phyloP scores from a whole-genome alignment of 2,113 vertebrate species.

The Embiotoca jacksoni region DNA sequence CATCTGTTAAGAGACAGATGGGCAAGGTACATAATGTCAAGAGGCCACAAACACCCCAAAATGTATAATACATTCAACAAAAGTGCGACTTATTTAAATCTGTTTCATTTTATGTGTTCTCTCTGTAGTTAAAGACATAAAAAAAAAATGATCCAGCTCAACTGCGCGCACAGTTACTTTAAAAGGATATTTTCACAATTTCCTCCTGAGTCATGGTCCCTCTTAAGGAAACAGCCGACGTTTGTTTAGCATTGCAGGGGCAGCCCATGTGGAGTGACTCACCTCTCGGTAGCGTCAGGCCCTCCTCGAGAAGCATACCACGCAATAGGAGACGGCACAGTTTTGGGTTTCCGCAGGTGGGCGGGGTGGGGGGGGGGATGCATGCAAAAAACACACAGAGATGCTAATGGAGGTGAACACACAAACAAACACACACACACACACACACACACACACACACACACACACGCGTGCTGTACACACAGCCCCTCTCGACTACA shows the following conservation, averaged over 20 bases:
- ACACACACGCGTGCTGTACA: background rate
- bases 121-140: background rate
- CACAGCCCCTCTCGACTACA: conserved; percentile 37
- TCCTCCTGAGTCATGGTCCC: conserved; percentile 25
- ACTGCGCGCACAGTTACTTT: background rate
- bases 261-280: conserved; percentile 46
- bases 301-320: conserved; percentile 5
- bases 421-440: conserved; percentile 7
- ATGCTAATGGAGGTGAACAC: conserved; percentile 28
- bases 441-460: conserved; percentile 17
- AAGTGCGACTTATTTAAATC: background rate
- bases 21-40: conserved; percentile 2
- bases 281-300: conserved; percentile 33
- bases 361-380: background rate
- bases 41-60: conserved; percentile 11
- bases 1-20: conserved; percentile 42
- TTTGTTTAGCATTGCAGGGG: conserved; percentile 34
- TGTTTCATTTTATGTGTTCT: background rate
- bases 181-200: conserved; percentile 22
- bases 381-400: conserved; percentile 33
- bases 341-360: conserved; percentile 35
- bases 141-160: background rate
- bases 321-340: conserved; percentile 6
- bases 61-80: background rate
- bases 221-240: conserved; percentile 2